Evolutionary conservation across 1,140 invertebrate genomes (phyloP).

Genomic region (Pristionchus pacificus): DNA sequence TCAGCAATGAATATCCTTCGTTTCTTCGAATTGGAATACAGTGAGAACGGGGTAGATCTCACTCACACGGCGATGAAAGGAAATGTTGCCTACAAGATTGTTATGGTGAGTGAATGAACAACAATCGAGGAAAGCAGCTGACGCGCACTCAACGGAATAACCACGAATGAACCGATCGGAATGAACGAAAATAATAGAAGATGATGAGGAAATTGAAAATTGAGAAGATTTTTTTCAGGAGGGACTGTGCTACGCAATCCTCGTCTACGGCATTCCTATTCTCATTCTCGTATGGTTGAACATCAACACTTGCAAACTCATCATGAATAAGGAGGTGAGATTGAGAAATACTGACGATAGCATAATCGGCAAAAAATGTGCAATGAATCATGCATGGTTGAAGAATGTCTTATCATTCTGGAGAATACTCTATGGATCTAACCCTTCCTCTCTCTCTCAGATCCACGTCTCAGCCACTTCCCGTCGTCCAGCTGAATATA

Average conservation of each 20-base stretch:
- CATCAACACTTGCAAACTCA: background rate
- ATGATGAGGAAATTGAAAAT: too few species aligned
- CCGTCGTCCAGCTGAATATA: constrained; percentile 11
- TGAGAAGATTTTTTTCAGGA: too few species aligned
- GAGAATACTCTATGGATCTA: too few species aligned
- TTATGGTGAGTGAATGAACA: too few species aligned
- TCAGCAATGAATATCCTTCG: constrained; percentile 10
- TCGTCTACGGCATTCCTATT: constrained; percentile 13
- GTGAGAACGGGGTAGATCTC: background rate
- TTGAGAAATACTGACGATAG: too few species aligned
- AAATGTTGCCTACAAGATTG: constrained; percentile 2
- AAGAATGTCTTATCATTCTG: too few species aligned
- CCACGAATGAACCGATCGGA: too few species aligned
- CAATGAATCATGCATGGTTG: background rate
- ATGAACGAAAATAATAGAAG: too few species aligned
- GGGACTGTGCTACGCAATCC: constrained; percentile 7
- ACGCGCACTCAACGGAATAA: too few species aligned
- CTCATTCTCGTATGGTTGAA: constrained; percentile 13
- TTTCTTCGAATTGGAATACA: constrained; percentile 2
- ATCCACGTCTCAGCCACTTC: constrained; percentile 4
- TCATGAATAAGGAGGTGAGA: background rate
- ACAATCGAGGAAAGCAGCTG: too few species aligned
- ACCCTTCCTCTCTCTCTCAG: too few species aligned
- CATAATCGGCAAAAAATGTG: background rate
- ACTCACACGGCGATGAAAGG: background rate